Conservation (phyloP, 2,888 invertebrate genomes). For the Drosophila bunnanda region DNA sequence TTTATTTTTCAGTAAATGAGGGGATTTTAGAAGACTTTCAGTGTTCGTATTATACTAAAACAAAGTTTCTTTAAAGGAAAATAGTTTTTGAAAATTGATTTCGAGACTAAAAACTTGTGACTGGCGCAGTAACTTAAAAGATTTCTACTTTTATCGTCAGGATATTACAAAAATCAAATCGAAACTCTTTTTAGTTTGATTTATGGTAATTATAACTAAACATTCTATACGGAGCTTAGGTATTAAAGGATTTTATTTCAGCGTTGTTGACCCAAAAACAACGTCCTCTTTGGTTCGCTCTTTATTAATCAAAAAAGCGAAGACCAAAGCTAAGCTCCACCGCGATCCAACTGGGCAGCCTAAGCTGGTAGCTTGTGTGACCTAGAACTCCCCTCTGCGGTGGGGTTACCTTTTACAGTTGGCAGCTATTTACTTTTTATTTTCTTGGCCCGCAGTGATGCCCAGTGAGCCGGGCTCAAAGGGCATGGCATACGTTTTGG, state of each 20-base stretch:
- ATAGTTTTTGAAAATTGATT: too few species aligned
- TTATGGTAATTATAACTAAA: not conserved
- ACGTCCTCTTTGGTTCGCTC: not conserved
- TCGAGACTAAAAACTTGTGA: too few species aligned
- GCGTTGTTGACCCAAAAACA: not conserved
- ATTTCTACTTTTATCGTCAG: too few species aligned
- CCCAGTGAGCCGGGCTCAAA: slow-evolving; percentile 52
- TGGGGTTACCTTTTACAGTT: slow-evolving; percentile 20
- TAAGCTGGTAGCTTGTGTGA: slow-evolving; percentile 19
- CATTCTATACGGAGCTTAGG: not conserved
- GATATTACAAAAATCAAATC: too few species aligned
- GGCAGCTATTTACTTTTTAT: slow-evolving; percentile 28
- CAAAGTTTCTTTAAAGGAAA: not conserved
- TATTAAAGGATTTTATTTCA: not conserved
- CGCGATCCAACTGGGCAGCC: slow-evolving; percentile 10
- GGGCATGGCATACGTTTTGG: slow-evolving; percentile 60
- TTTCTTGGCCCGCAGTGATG: slow-evolving; percentile 39
- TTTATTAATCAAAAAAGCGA: slow-evolving; percentile 12
- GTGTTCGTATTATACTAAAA: not conserved
- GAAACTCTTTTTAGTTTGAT: too few species aligned
- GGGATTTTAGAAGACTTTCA: not conserved
- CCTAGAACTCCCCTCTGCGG: slow-evolving; percentile 43
- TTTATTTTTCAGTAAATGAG: not conserved
- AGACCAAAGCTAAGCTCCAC: slow-evolving; percentile 15
- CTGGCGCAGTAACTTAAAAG: too few species aligned